Evolutionary conservation across 2,113 vertebrate species (phyloP).

Genomic region (Lasiurus borealis): DNA sequence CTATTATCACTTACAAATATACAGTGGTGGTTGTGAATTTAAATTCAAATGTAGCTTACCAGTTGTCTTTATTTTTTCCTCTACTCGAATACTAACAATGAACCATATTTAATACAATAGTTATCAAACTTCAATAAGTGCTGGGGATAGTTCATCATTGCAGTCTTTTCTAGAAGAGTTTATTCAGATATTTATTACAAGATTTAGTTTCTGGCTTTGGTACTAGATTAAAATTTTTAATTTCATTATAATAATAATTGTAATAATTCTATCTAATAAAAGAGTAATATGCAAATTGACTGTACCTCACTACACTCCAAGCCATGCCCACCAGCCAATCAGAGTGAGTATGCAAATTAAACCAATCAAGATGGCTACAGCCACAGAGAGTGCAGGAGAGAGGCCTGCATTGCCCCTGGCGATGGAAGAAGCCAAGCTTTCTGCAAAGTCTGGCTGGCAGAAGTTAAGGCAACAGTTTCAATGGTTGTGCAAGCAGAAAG

Average conservation of each 20-base stretch:
- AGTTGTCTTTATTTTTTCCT: background rate
- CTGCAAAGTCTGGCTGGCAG: no score
- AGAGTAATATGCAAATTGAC: no score
- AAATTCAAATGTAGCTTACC: background rate
- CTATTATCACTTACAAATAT: background rate
- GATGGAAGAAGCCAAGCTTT: no score
- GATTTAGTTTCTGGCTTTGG: background rate
- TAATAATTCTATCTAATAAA: background rate
- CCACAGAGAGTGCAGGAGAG: no score
- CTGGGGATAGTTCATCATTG: background rate
- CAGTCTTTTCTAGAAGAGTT: slow-evolving; percentile 14
- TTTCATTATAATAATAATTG: background rate
- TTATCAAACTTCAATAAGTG: background rate
- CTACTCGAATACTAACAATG: background rate
- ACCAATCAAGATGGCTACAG: no score
- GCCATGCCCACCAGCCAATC: no score
- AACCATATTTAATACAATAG: background rate
- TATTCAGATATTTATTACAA: background rate
- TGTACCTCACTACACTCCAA: no score
- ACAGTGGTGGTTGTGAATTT: background rate
- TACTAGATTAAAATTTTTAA: slow-evolving; percentile 25
- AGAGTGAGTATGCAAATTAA: no score
- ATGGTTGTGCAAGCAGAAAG: no score
- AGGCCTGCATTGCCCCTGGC: no score
- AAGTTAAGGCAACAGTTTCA: no score